Evolutionary conservation across 2,888 invertebrate species (phyloP), one percentile per base, ranked within the genome.

Genomic region (Rhagonycha fulva): DNA sequence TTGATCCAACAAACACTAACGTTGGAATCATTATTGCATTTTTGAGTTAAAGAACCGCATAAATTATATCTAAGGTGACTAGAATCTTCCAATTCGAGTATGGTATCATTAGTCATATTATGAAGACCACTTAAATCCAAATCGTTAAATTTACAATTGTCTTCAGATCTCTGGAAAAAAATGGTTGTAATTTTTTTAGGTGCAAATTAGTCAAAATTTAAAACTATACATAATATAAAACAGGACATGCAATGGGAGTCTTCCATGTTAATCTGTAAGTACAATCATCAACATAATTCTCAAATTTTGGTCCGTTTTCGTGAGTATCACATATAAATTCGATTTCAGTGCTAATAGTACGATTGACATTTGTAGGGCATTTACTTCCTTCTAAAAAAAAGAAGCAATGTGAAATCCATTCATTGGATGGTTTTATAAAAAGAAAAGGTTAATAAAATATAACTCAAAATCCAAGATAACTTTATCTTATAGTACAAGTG

Each of bases 201-300:
- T 32, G 32, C 12, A 12, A 32, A 32, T 47, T 47, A 47, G 9
- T 9, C 63, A 73, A 32, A 28, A 19, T 66, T 32, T 9, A 19
- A 67, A 62, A 63, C 68, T 73, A n/a, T 78, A 81, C 81, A 69
- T 80, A 47, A 69, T 80, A 47, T 47, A 47, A 70, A 68, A 72
- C 28, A 24, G 83, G 81, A 67, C 83, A 83, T 3, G 83, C 83
- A 3, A 68, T 24, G 2, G 83, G 82, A 23, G 83, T 82, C 26
- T 77, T 73, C 83, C 83, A 83, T 9, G 67, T 61, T 12, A 83
- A 76, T 72, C 70, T 76, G 62, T 74, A 80, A n/a, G 78, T 77
- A 71, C 82, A 82, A 4, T 76, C 61, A 67, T 71, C n/a, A 19
- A 68, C 62, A n/a, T n/a, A n/a, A 9, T 71, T 23, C 14, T 75